These are phyloP conservation scores for Drosophila yooni DNA, from an alignment of 2,888 invertebrate species.

Conservation along the genomic window DNA sequence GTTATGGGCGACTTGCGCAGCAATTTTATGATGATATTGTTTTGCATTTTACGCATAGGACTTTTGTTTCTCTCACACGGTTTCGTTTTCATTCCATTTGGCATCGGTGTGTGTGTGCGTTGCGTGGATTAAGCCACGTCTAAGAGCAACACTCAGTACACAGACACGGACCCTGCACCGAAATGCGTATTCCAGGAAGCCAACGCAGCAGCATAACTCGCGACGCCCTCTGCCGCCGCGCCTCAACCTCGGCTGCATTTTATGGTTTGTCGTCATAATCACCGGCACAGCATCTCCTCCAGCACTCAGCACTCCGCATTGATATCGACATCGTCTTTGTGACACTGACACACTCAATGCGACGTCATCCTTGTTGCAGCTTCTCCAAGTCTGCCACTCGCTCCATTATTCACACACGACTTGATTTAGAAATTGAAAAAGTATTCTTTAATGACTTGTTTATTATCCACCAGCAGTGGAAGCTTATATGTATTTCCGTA, in stretches of 20 bases:
- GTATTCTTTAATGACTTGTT: too few relatives aligned
- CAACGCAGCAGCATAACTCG: constrained; percentile 45
- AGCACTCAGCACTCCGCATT: neutral
- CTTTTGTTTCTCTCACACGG: constrained; percentile 41
- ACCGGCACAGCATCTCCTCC: constrained; percentile 62
- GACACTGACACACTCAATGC: constrained; percentile 66
- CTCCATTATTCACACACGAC: neutral
- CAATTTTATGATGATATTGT: constrained; percentile 76
- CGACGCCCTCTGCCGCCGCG: constrained; percentile 45
- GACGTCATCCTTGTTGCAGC: constrained; percentile 21
- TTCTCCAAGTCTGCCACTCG: neutral
- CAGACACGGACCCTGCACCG: neutral
- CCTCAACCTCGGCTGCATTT: constrained; percentile 66
- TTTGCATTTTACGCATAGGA: constrained; percentile 62
- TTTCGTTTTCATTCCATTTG: constrained; percentile 30
- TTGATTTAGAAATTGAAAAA: neutral
- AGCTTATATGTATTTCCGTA: neutral
- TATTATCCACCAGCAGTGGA: too few relatives aligned
- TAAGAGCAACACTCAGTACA: constrained; percentile 42
- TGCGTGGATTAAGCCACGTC: constrained; percentile 70
- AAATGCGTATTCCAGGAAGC: constrained; percentile 65
- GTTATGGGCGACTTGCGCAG: constrained; percentile 64
- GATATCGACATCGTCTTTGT: constrained; percentile 14
- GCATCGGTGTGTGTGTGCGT: constrained; percentile 33
- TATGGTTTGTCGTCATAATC: constrained; percentile 79